Evolutionary conservation across 2,888 invertebrate species (phyloP).

Genomic region (Cephus runcator): DNA sequence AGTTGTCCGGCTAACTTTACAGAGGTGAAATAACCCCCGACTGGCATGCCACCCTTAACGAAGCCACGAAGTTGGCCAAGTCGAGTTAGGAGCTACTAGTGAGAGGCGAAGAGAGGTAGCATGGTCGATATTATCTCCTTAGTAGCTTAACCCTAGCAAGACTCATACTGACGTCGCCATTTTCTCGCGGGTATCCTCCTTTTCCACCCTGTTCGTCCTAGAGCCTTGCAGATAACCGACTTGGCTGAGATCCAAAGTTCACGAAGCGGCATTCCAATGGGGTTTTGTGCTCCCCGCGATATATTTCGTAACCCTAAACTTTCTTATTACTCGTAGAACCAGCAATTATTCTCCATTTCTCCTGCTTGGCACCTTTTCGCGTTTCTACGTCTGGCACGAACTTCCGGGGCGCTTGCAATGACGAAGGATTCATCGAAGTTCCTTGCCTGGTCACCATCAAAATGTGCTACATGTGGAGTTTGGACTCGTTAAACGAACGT

Average conservation of each 20-base stretch:
- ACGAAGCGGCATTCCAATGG: constrained; percentile 38
- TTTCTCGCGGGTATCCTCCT: constrained; percentile 19
- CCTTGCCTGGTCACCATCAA: background rate
- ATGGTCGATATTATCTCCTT: constrained; percentile 39
- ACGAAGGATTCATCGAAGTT: background rate
- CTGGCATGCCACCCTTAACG: background rate
- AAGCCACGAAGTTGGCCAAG: constrained; percentile 11
- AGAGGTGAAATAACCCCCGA: background rate
- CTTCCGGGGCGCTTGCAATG: background rate
- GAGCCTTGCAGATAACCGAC: constrained; percentile 35
- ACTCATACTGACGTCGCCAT: constrained; percentile 16
- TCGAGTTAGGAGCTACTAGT: background rate
- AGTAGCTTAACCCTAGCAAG: constrained; percentile 33
- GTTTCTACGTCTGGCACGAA: background rate
- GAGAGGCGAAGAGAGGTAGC: constrained; percentile 1
- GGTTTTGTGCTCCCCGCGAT: constrained; percentile 21
- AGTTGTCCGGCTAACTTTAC: too few species aligned
- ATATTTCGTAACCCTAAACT: constrained; percentile 7
- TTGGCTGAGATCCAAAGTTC: constrained; percentile 49
- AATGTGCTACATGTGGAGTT: background rate
- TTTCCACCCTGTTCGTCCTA: constrained; percentile 21
- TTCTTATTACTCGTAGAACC: background rate
- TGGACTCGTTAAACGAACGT: background rate
- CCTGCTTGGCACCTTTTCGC: background rate
- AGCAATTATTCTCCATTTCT: constrained; percentile 8